Conservation (phyloP, 23 tunicate species). For the Halocynthia aurantium region DNA sequence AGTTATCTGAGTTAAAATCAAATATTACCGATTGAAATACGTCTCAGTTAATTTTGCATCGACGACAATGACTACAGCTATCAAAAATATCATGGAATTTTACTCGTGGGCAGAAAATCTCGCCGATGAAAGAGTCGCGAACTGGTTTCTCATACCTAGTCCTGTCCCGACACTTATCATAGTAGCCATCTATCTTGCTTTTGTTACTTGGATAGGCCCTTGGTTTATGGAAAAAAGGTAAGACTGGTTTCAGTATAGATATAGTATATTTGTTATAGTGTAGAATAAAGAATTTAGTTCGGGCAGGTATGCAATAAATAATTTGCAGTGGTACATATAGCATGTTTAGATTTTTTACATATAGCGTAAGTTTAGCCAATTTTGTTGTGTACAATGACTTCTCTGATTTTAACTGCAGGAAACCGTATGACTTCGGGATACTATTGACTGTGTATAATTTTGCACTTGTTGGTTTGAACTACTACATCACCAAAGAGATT, state of each 20-base stretch:
- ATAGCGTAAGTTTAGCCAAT: no score
- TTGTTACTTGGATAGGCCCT: slow-evolving; percentile 51
- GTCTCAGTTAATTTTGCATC: no score
- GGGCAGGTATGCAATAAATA: no score
- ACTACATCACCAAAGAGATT: slow-evolving; percentile 54
- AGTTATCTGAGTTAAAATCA: no score
- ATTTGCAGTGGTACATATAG: no score
- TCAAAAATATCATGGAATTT: slow-evolving; percentile 7
- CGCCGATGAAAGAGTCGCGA: slow-evolving; percentile 74
- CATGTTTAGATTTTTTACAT: no score
- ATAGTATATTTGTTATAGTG: no score
- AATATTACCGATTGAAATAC: no score
- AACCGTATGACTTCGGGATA: slow-evolving; percentile 64
- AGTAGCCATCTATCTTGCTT: slow-evolving; percentile 36
- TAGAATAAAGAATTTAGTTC: no score
- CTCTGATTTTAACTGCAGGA: slow-evolving; percentile 22
- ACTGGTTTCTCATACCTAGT: slow-evolving; percentile 65
- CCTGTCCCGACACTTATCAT: slow-evolving; percentile 73
- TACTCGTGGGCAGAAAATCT: slow-evolving; percentile 55
- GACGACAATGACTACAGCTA: no score
- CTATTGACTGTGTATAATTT: slow-evolving; percentile 77
- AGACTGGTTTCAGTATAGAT: background rate
- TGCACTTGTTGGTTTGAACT: slow-evolving; percentile 74
- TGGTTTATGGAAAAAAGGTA: slow-evolving; percentile 73
- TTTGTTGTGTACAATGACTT: background rate